phyloP scores from a whole-genome alignment of 2,113 vertebrate genomes.

The Puntigrus tetrazona region DNA sequence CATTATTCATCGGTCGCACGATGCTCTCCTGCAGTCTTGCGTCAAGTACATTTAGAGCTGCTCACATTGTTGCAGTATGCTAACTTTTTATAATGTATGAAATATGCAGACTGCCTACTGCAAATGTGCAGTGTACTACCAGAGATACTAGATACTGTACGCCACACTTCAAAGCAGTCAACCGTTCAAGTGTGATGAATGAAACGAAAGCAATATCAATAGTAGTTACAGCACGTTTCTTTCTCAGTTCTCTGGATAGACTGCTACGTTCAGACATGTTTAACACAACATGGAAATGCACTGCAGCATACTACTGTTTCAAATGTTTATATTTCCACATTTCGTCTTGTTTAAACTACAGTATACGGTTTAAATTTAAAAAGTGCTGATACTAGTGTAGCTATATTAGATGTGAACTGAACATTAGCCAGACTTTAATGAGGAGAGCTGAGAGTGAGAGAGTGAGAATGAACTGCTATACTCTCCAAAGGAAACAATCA shows the following conservation, averaged over 20 bases:
- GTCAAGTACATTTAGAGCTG: neutral
- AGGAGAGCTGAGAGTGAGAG: too few species aligned
- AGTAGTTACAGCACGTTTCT: neutral
- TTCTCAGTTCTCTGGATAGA: neutral
- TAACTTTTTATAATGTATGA: neutral
- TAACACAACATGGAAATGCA: neutral
- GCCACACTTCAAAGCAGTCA: neutral
- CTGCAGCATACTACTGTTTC: neutral
- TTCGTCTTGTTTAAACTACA: too few species aligned
- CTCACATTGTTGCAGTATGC: neutral
- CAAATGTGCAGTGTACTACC: neutral
- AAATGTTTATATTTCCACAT: neutral
- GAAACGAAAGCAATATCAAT: neutral
- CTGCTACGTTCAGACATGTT: neutral
- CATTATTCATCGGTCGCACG: slow-evolving; percentile 17
- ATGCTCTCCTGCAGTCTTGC: neutral
- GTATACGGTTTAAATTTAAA: too few species aligned
- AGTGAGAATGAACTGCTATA: too few species aligned
- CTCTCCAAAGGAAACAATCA: too few species aligned
- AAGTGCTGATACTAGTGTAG: too few species aligned
- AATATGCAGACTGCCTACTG: neutral
- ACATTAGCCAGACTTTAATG: too few species aligned
- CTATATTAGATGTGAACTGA: too few species aligned
- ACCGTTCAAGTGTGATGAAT: neutral
- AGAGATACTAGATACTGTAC: neutral